Conservation (phyloP, 2,797 vertebrate genomes). For the Danio tinwini region DNA sequence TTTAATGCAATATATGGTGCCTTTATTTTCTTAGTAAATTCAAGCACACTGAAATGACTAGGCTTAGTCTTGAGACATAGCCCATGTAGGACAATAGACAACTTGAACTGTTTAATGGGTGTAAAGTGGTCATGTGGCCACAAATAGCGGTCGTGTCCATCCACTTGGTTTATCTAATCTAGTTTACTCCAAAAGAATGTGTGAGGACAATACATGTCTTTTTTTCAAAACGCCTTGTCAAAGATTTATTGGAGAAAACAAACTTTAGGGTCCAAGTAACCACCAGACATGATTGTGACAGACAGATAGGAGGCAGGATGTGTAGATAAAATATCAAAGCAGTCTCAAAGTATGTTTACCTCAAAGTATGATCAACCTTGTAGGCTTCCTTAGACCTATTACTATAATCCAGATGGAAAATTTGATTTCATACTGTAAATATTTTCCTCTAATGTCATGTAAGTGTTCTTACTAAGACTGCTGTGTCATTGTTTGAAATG, state of each 20-base stretch:
- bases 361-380: background rate
- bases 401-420: background rate
- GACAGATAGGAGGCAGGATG: background rate
- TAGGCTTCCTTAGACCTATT: constrained; percentile 2
- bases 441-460: constrained; percentile 2
- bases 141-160: background rate
- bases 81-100: constrained; percentile 63
- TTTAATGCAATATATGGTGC: too few species aligned
- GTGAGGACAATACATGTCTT: constrained; percentile 6
- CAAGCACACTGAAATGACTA: background rate
- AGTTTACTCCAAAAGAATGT: constrained; percentile 15
- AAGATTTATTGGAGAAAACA: background rate
- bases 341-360: background rate
- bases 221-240: background rate
- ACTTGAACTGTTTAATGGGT: constrained; percentile 67
- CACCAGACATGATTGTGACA: background rate
- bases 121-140: constrained; percentile 58
- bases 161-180: constrained; percentile 12
- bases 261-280: background rate
- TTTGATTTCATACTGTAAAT: background rate
- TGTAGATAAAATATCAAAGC: background rate
- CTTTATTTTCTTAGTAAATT: background rate
- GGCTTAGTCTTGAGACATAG: background rate
- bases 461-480: background rate
- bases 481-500: constrained; percentile 27